Conservation (phyloP, 2,113 vertebrate species). For the Porphyrio hochstetteri region DNA sequence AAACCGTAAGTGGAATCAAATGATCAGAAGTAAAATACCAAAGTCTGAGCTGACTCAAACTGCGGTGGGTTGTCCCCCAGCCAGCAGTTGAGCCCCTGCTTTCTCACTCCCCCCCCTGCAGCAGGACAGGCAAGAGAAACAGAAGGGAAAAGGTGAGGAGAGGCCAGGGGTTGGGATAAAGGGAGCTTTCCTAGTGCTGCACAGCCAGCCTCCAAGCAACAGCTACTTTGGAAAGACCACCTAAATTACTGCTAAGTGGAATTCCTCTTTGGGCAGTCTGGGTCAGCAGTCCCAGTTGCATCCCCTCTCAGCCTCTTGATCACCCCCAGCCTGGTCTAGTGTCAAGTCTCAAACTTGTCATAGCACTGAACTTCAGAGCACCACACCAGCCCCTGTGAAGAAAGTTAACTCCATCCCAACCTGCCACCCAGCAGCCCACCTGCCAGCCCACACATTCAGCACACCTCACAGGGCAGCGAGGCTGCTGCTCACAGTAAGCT, state of each 20-base stretch:
- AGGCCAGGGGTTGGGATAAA: neutral
- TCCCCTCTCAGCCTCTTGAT: neutral
- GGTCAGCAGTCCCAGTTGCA: neutral
- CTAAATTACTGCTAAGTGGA: accelerated
- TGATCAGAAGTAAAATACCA: too few species aligned
- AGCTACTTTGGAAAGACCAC: neutral
- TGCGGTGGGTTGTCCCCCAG: neutral
- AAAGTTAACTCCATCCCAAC: neutral
- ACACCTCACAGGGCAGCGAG: neutral
- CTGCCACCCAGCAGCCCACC: neutral
- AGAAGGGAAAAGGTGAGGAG: neutral
- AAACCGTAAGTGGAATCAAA: too few species aligned
- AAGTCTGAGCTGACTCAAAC: neutral
- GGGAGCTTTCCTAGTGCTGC: neutral
- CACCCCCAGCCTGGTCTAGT: neutral
- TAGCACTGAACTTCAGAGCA: neutral
- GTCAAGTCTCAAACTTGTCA: neutral
- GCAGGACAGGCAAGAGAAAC: neutral
- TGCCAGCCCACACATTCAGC: neutral
- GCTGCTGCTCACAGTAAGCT: neutral
- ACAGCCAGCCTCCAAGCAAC: neutral
- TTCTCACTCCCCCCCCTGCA: neutral
- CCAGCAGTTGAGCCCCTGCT: neutral
- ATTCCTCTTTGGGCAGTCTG: neutral
- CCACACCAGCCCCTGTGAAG: accelerated